These are phyloP conservation scores for Platypus cylindrus DNA, from an alignment of 2,888 invertebrate species.

Conservation along the genomic window DNA sequence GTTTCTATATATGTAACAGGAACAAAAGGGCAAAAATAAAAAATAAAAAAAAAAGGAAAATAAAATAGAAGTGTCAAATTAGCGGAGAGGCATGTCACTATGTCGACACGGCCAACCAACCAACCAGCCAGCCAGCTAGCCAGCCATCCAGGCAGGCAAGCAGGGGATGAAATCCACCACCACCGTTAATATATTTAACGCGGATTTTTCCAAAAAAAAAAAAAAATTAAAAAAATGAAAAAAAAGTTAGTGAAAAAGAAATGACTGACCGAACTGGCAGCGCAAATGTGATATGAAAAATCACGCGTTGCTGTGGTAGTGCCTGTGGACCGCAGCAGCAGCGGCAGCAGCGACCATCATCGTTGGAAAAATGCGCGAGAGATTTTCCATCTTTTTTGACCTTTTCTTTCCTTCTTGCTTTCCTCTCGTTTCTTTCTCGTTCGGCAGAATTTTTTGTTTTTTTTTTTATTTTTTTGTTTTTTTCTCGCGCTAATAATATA, in stretches of 20 bases:
- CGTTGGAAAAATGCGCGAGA: slow-evolving; percentile 35
- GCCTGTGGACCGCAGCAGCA: slow-evolving; percentile 17
- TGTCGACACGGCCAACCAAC: too few relatives aligned
- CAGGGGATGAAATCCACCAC: background rate
- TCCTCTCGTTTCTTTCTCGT: slow-evolving; percentile 23
- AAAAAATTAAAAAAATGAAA: too few relatives aligned
- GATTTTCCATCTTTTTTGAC: slow-evolving; percentile 24
- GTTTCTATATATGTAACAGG: too few relatives aligned
- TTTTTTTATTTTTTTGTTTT: too few relatives aligned
- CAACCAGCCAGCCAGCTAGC: too few relatives aligned
- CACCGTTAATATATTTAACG: slow-evolving; percentile 1
- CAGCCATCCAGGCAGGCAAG: too few relatives aligned
- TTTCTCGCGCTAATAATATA: slow-evolving; percentile 21
- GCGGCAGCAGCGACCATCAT: too few relatives aligned
- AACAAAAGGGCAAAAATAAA: too few relatives aligned
- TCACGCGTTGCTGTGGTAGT: slow-evolving; percentile 31
- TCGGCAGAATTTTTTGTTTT: slow-evolving; percentile 1
- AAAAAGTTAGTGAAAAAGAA: too few relatives aligned
- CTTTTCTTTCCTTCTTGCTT: slow-evolving; percentile 22
- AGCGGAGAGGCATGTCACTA: too few relatives aligned
- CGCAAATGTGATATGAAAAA: slow-evolving; percentile 34
- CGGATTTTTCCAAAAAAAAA: slow-evolving; percentile 9
- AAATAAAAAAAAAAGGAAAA: too few relatives aligned
- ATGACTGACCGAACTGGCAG: slow-evolving; percentile 16
- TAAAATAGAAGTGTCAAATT: too few relatives aligned